Evolutionary conservation across 2,888 invertebrate genomes (phyloP).

Genomic region (Idaea straminata): DNA sequence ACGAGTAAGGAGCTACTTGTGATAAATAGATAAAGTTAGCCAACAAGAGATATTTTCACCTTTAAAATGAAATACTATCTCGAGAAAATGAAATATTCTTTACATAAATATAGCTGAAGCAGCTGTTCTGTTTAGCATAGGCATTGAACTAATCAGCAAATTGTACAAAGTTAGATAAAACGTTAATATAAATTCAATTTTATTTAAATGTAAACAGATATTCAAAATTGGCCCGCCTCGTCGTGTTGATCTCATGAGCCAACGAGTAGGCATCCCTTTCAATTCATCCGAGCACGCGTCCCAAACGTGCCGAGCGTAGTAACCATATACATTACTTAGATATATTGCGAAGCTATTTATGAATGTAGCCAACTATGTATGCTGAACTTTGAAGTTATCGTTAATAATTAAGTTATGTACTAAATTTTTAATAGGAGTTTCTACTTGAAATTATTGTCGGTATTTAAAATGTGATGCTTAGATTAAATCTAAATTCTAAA

Average conservation of each 20-base stretch:
- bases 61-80: background rate
- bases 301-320: slow-evolving; percentile 53
- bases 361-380: background rate
- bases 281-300: slow-evolving; percentile 55
- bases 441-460: background rate
- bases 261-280: slow-evolving; percentile 43
- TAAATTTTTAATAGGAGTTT: background rate
- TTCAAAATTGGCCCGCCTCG: slow-evolving; percentile 29
- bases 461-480: background rate
- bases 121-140: background rate
- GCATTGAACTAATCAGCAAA: background rate
- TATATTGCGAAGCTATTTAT: background rate
- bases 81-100: background rate
- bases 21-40: background rate
- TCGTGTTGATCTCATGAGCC: slow-evolving; percentile 29
- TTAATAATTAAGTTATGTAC: background rate
- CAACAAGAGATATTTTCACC: background rate
- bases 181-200: slow-evolving; percentile 1
- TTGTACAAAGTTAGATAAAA: background rate
- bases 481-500: background rate
- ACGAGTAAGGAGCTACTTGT: background rate
- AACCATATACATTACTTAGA: slow-evolving; percentile 41
- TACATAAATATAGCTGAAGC: background rate
- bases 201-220: slow-evolving; percentile 1
- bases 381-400: background rate